Evolutionary conservation across 2,888 invertebrate genomes (phyloP), one percentile per base, ranked within the genome.

Genomic region (Eupeodes latifasciatus): DNA sequence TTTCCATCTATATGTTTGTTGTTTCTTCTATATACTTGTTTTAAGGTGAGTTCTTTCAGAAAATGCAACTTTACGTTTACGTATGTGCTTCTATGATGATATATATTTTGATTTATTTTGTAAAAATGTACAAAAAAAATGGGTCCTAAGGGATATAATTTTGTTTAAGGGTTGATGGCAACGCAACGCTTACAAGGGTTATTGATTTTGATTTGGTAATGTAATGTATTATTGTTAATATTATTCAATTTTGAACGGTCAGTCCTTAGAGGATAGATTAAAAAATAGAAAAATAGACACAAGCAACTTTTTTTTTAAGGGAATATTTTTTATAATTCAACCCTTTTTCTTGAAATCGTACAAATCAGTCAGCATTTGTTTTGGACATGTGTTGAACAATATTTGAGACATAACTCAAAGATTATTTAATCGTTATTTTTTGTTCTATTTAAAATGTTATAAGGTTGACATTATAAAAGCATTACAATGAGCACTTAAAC

Each of bases 91-190:
- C 14, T 57, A n/a, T 55, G 34, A 10, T 16, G 16, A 57, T 51
- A 62, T 62, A 71, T 53, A 76, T 74, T 81, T 79, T 87, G 86
- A 87, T 87, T 87, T 87, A 83, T 84, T 76, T 53, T 67, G 55
- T 71, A 83, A 51, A 80, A 75, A 77, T 79, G 51, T 77, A 64
- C 66, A 85, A 78, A 83, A n/a, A 79, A 34, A 75, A 83, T 79
- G 78, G 66, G 66, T 79, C 86, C 71, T 66, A 57, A 19, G 86
- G 72, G 86, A 83, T 74, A 62, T 76, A 61, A 66, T 72, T 66
- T 61, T 44, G 27, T 67, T 34, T 67, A 34, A 71, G 19, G 61
- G 71, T 61, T 19, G 44, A 81, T 59, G 55, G 55, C 53, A 40
- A 69, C 55, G 55, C 53, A 40, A 69, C 55, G 40, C n/a, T 71